These are phyloP conservation scores for Numenius phaeopus DNA, from an alignment of 2,797 vertebrate species.

Conservation along the genomic window DNA sequence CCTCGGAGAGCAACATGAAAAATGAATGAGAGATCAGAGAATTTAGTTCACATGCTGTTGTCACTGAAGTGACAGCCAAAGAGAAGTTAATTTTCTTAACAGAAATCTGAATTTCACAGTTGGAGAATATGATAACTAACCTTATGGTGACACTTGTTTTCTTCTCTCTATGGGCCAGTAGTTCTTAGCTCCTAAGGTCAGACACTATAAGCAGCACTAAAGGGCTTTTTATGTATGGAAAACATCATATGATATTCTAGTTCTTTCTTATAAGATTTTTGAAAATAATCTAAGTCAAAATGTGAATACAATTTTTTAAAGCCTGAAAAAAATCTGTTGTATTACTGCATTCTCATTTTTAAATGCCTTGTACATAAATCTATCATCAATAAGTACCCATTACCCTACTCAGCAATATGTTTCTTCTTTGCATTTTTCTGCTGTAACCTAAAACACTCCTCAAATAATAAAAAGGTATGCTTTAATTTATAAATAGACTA, in stretches of 20 bases:
- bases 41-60: neutral
- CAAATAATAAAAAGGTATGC: neutral
- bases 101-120: neutral
- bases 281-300: neutral
- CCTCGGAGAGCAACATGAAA: constrained; percentile 8
- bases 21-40: constrained; percentile 13
- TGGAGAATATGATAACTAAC: neutral
- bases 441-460: neutral
- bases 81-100: neutral
- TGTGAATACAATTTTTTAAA: neutral
- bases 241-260: neutral
- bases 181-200: neutral
- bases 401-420: neutral
- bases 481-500: neutral
- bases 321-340: neutral
- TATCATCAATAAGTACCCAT: neutral
- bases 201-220: neutral
- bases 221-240: neutral
- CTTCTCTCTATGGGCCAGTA: neutral
- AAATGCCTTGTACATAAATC: neutral
- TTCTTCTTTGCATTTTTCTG: neutral
- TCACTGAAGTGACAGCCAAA: constrained; percentile 7
- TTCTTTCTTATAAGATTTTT: neutral
- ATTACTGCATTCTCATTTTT: neutral
- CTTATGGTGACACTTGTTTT: neutral